phyloP scores from a whole-genome alignment of 2,888 invertebrate species.

The Plebejus melissa region DNA sequence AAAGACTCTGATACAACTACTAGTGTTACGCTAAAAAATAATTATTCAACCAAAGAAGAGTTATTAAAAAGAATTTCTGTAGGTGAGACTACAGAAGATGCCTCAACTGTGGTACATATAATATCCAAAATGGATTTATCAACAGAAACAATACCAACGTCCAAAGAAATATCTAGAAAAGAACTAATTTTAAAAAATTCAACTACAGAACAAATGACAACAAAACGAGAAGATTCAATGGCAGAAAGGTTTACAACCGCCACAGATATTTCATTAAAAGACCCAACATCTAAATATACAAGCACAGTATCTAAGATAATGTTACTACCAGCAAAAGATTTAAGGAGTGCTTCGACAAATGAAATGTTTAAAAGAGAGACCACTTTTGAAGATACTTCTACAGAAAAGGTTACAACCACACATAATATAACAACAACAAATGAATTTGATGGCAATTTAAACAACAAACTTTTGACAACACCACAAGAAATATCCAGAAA shows the following conservation, averaged over 20 bases:
- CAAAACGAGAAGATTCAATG: not conserved
- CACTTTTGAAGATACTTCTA: not conserved
- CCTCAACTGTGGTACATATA: not conserved
- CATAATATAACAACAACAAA: not conserved
- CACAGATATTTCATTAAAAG: not conserved
- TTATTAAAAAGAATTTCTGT: not conserved
- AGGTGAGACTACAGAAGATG: not conserved
- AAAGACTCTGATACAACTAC: not conserved
- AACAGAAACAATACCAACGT: not conserved
- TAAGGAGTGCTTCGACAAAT: not conserved
- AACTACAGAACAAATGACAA: not conserved
- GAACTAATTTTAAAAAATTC: not conserved
- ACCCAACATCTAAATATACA: not conserved
- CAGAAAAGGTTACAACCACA: not conserved
- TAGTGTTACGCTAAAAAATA: not conserved
- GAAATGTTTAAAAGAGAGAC: not conserved
- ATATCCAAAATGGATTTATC: not conserved
- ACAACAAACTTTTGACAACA: not conserved
- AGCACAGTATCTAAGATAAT: not conserved
- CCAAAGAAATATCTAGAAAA: not conserved
- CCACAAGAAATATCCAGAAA: not conserved
- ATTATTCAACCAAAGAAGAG: not conserved
- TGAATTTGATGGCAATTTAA: not conserved
- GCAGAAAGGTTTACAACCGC: not conserved
- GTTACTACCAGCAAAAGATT: not conserved